phyloP scores from a whole-genome alignment of 2,888 invertebrate species.

The Eupithecia exiguata region DNA sequence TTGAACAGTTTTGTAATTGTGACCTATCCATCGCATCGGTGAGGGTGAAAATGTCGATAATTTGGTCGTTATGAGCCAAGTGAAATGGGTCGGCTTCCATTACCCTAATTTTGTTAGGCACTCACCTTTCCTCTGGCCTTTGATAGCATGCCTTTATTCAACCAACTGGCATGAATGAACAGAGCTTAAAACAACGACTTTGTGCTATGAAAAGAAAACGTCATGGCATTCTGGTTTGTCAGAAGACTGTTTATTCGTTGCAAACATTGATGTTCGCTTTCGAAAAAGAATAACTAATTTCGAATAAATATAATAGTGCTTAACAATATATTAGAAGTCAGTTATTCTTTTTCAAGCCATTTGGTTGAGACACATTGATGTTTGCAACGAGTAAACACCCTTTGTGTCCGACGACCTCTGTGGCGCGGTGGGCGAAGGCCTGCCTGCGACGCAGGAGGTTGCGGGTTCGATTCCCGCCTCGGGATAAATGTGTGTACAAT shows the following conservation, averaged over 20 bases:
- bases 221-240: not conserved
- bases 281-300: too few relatives aligned
- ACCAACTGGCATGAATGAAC: constrained; percentile 13
- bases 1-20: constrained; percentile 26
- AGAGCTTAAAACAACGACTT: constrained; percentile 9
- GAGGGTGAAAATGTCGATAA: constrained; percentile 39
- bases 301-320: too few relatives aligned
- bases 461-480: too few relatives aligned
- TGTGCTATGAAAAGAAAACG: constrained; percentile 18
- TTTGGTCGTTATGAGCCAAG: constrained; percentile 40
- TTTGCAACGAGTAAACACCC: too few relatives aligned
- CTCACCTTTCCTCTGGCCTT: constrained; percentile 13
- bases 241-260: not conserved
- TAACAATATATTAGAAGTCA: too few relatives aligned
- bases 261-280: too few relatives aligned
- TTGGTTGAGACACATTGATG: too few relatives aligned
- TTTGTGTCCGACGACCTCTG: too few relatives aligned
- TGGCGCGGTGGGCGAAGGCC: too few relatives aligned
- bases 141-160: constrained; percentile 8
- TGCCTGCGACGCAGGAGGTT: too few relatives aligned
- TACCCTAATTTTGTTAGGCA: constrained; percentile 42
- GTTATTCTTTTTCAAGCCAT: too few relatives aligned
- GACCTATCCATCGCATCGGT: constrained; percentile 5
- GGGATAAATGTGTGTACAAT: too few relatives aligned
- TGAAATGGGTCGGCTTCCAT: constrained; percentile 39